Base-by-base conservation (phyloP, 1,140 invertebrate genomes). In the Zaprionus tsacasi region DNA sequence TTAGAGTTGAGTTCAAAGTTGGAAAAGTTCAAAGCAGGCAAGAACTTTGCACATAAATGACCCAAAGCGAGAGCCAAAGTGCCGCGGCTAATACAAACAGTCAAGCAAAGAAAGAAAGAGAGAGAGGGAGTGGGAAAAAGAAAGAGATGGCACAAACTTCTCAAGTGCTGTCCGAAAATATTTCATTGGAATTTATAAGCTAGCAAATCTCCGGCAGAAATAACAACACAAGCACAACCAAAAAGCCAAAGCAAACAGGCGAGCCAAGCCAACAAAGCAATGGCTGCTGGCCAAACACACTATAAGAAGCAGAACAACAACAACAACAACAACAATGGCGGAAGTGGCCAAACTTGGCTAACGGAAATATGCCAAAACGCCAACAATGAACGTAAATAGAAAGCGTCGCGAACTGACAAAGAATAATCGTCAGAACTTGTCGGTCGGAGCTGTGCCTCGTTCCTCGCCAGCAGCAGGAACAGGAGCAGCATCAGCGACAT, bases 171-270 rank as follows among this genome's bases (percentile, higher is more conserved):
- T 83, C 70, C 74, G 60, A 89, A 81, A 78, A 85, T 88, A 88
- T 89, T 88, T 89, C 78, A 75, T 63, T 81, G 81, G 83, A 88
- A 88, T 89, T 88, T 88, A 89, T 85, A 89, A 88, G 83, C 83
- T 73, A 81, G 65, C 81, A 88, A 88, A 88, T 88, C 85, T 69
- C 68, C 27, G 58, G 52, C 25, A 48, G 30, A 48, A 59, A 15
- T 58, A 71, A 68, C 33, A 57, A 79, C 76, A 81, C 79, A 80
- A 75, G n/a, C 66, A 83, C 66, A 88, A 80, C 68, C 50, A 48
- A 33, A 48, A 33, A 63, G 40, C 61, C 52, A 72, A 56, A 52
- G 69, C 69, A 72, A 76, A 66, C 73, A 76, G 21, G 21, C n/a
- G 50, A 30, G 64, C 11, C 38, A 27, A 27, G n/a, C 35, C 60